phyloP scores from a whole-genome alignment of 2,888 invertebrate species.

The Callinectes sapidus region DNA sequence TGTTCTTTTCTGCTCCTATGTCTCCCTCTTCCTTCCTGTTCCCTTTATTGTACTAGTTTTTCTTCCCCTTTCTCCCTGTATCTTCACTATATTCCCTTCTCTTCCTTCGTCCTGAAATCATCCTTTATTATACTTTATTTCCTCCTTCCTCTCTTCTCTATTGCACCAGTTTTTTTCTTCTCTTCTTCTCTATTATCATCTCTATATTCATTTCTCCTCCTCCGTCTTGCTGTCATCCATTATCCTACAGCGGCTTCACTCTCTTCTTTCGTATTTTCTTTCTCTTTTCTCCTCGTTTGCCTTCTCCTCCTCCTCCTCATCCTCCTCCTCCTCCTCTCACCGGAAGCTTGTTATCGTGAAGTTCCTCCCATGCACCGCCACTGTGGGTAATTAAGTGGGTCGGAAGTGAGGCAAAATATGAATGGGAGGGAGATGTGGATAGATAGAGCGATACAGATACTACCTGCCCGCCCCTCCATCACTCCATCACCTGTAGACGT shows the following conservation, averaged over 20 bases:
- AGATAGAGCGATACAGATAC: neutral
- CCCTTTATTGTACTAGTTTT: neutral
- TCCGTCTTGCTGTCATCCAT: neutral
- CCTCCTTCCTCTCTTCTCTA: neutral
- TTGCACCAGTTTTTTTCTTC: neutral
- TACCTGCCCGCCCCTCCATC: slow-evolving; percentile 4
- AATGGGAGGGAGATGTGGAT: slow-evolving; percentile 6
- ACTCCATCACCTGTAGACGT: neutral
- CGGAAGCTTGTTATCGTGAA: neutral
- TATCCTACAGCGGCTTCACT: neutral
- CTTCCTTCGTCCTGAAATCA: neutral
- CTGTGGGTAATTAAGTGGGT: slow-evolving; percentile 23
- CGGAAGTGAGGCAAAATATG: slow-evolving; percentile 2
- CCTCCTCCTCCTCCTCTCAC: neutral
- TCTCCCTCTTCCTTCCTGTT: neutral
- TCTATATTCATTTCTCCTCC: neutral
- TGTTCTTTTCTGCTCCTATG: neutral
- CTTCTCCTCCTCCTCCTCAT: neutral
- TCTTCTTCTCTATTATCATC: neutral
- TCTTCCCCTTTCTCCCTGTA: neutral
- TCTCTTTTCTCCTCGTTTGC: neutral
- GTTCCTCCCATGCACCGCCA: neutral
- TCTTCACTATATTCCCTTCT: neutral
- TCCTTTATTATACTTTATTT: neutral
- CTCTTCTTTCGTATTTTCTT: neutral